phyloP scores from a whole-genome alignment of 2,113 vertebrate species.

The Blennius ocellaris region DNA sequence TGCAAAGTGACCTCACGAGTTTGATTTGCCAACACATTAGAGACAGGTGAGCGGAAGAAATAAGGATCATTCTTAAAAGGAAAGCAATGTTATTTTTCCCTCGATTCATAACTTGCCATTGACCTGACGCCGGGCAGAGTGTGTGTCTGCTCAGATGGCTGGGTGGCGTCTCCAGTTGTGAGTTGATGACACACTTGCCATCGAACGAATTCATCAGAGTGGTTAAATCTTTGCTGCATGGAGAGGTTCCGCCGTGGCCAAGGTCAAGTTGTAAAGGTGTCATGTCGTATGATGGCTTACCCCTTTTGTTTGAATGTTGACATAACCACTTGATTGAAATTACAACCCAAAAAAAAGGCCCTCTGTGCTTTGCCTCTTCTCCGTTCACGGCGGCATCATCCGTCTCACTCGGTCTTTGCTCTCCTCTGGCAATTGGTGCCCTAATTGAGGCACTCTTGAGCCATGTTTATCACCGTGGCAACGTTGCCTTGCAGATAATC shows the following conservation, averaged over 20 bases:
- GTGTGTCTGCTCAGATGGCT: too few relatives aligned
- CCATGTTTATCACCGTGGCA: slow-evolving; percentile 76
- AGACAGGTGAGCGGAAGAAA: too few relatives aligned
- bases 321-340: slow-evolving; percentile 37
- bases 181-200: slow-evolving; percentile 37
- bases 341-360: slow-evolving; percentile 39
- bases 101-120: too few relatives aligned
- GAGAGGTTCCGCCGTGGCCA: slow-evolving; percentile 1
- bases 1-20: too few relatives aligned
- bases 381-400: slow-evolving; percentile 18
- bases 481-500: slow-evolving; percentile 75
- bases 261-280: slow-evolving; percentile 35
- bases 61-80: too few relatives aligned
- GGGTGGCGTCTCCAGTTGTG: slow-evolving; percentile 9
- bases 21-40: too few relatives aligned
- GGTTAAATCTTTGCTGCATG: slow-evolving; percentile 30
- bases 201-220: slow-evolving; percentile 28
- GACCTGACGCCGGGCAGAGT: too few relatives aligned
- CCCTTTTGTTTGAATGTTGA: slow-evolving; percentile 30
- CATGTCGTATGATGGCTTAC: slow-evolving; percentile 35
- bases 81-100: too few relatives aligned
- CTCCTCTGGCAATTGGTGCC: slow-evolving; percentile 51
- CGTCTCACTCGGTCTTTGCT: slow-evolving; percentile 43
- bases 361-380: neutral
- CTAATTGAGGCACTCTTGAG: slow-evolving; percentile 75